Conservation (phyloP, 2,797 vertebrate species). For the Tapirus indicus region DNA sequence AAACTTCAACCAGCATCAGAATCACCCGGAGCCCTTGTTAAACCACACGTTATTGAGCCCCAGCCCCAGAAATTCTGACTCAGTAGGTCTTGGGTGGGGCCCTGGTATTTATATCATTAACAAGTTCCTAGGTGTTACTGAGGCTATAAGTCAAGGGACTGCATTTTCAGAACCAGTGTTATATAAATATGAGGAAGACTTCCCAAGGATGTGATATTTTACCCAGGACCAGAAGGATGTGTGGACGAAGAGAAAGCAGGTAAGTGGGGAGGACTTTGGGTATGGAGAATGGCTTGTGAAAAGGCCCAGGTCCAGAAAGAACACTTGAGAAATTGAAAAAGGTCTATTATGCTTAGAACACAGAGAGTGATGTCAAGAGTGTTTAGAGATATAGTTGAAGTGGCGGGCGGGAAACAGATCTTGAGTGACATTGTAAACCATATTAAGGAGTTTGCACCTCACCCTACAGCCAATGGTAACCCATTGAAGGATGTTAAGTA, state of each 20-base stretch:
- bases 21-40: not conserved
- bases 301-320: not conserved
- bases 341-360: not conserved
- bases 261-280: not conserved
- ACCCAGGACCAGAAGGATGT: not conserved
- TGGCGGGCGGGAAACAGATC: not conserved
- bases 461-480: not conserved
- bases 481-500: accelerated
- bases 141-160: not conserved
- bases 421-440: not conserved
- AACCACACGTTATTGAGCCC: not conserved
- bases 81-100: not conserved
- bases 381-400: not conserved
- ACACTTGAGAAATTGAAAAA: not conserved
- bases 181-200: not conserved
- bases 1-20: not conserved
- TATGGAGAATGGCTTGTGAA: not conserved
- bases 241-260: not conserved
- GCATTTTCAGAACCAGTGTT: not conserved
- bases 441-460: not conserved
- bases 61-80: not conserved
- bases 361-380: no score
- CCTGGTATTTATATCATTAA: not conserved
- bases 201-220: not conserved
- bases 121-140: not conserved